Evolutionary conservation across 1,140 invertebrate genomes (phyloP).

Genomic region (Microvelia longipes): DNA sequence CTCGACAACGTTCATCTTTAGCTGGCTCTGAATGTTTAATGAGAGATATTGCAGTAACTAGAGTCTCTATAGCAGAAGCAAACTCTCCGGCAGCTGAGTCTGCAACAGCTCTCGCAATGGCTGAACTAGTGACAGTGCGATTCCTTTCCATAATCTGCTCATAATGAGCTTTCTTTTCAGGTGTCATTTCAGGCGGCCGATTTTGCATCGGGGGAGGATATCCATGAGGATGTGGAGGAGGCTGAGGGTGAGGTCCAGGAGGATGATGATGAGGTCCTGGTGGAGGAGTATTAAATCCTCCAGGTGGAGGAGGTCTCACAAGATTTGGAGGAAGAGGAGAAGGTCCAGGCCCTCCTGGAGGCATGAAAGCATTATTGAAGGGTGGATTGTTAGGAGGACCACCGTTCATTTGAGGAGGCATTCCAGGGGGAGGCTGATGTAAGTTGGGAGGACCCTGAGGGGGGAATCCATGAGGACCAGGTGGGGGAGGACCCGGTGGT

Average conservation of each 20-base stretch:
- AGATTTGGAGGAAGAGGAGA: conserved; percentile 57
- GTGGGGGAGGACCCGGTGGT: conserved; percentile 37
- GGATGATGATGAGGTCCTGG: conserved; percentile 27
- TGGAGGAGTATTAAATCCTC: conserved; percentile 50
- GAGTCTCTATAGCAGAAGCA: conserved; percentile 91
- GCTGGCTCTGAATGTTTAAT: conserved; percentile 98
- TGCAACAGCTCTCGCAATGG: conserved; percentile 89
- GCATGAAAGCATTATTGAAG: background rate
- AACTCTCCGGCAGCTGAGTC: conserved; percentile 93
- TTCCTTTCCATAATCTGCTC: conserved; percentile 97
- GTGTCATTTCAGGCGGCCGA: conserved; percentile 26
- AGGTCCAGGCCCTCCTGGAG: conserved; percentile 25
- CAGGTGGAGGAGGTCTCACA: conserved; percentile 92
- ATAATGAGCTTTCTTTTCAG: conserved; percentile 84
- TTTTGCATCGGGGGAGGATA: conserved; percentile 21
- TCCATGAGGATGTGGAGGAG: conserved; percentile 43
- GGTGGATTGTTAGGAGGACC: background rate
- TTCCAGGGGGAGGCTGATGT: conserved; percentile 38
- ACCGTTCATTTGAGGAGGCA: background rate
- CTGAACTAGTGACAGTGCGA: conserved; percentile 89
- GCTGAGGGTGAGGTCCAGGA: conserved; percentile 39
- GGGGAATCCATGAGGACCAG: conserved; percentile 49
- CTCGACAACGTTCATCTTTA: conserved; percentile 94
- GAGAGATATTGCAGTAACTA: conserved; percentile 94
- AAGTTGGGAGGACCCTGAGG: conserved; percentile 43